A percentile compares a stretch with the other conserved stretches of the same genome.
phyloP scores from a whole-genome alignment of 2,888 invertebrate genomes.

The Andricus curvator region DNA sequence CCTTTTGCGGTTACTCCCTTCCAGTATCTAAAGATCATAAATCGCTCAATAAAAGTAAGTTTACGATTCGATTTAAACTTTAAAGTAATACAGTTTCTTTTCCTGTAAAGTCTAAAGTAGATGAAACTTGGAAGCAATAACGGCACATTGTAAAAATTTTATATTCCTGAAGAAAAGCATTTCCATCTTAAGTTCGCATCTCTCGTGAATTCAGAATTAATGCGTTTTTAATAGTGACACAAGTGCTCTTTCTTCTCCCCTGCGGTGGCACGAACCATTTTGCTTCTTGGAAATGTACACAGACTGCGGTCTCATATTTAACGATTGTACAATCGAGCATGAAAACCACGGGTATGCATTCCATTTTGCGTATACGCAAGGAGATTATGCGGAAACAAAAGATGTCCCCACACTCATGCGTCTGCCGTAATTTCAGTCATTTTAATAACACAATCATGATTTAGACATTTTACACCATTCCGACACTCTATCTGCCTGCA shows the following conservation, averaged over 20 bases:
- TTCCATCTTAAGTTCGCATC: constrained; percentile 44
- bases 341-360: not conserved
- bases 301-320: not conserved
- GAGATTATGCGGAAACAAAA: constrained; percentile 8
- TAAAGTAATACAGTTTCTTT: not conserved
- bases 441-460: constrained; percentile 1
- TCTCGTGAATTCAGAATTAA: constrained; percentile 67
- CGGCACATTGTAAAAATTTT: not conserved
- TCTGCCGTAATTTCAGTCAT: constrained; percentile 23
- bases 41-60: not conserved
- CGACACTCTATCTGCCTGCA: not conserved
- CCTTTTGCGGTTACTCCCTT: too few species aligned
- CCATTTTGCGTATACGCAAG: not conserved
- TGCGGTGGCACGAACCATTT: constrained; percentile 12
- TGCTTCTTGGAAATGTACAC: constrained; percentile 6
- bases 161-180: constrained; percentile 20
- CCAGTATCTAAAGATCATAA: too few species aligned
- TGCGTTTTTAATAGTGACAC: constrained; percentile 74
- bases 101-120: not conserved
- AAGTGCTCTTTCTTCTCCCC: constrained; percentile 46
- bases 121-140: constrained; percentile 12
- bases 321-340: constrained; percentile 9
- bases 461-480: not conserved
- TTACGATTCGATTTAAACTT: not conserved
- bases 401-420: constrained; percentile 43